Evolutionary conservation across 2,888 invertebrate species (phyloP).

Genomic region (Sisyra nigra): DNA sequence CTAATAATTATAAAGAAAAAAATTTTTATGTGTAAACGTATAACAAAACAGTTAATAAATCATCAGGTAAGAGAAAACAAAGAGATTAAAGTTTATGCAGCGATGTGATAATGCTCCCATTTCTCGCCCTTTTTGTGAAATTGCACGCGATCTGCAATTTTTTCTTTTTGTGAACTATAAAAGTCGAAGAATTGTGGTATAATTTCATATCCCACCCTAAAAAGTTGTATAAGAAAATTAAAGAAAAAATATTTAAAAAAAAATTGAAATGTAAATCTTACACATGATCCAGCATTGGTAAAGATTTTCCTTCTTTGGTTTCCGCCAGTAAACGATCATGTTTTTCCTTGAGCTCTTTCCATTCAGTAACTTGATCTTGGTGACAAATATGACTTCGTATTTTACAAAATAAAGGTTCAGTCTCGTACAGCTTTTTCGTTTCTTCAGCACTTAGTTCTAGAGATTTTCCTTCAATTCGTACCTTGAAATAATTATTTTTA

Average conservation of each 20-base stretch:
- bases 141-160: constrained; percentile 29
- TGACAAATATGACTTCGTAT: constrained; percentile 29
- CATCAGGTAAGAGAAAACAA: no score
- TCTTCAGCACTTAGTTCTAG: constrained; percentile 20
- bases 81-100: constrained; percentile 16
- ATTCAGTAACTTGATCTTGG: constrained; percentile 27
- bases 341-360: constrained; percentile 27
- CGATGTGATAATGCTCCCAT: constrained; percentile 24
- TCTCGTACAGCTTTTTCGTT: constrained; percentile 24
- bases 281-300: constrained; percentile 31
- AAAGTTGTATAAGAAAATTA: no score
- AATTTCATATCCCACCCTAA: constrained; percentile 30
- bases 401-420: constrained; percentile 28
- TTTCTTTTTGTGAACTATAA: constrained; percentile 24
- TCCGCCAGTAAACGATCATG: constrained; percentile 26
- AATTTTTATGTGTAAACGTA: no score
- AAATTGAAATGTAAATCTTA: constrained; percentile 19
- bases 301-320: constrained; percentile 18
- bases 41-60: no score
- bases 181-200: constrained; percentile 29
- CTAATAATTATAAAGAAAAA: no score
- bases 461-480: constrained; percentile 28
- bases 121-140: constrained; percentile 20
- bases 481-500: constrained; percentile 18
- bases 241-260: background rate